Conservation (phyloP, 2,113 vertebrate genomes). For the Gallinago media region DNA sequence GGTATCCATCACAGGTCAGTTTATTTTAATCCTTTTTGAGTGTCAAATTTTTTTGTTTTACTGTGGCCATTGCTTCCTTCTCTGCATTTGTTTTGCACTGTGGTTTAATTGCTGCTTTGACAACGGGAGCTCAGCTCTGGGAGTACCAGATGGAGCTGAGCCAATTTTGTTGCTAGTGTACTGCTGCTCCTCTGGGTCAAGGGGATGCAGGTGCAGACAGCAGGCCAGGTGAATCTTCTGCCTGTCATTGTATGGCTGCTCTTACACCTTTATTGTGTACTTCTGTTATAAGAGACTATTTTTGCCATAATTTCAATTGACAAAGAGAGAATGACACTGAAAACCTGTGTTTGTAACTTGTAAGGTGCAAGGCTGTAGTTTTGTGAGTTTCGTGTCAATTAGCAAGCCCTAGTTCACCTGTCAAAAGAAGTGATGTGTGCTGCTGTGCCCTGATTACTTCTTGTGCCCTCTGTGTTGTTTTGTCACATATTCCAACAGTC, state of each 20-base stretch:
- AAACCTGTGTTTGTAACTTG: rapidly evolving
- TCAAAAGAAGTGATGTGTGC: not conserved
- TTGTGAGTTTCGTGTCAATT: rapidly evolving
- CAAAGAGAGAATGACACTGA: not conserved
- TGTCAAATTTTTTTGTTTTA: not conserved
- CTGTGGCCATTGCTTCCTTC: not conserved
- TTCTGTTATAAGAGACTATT: rapidly evolving
- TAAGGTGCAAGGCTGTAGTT: not conserved
- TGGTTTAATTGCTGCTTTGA: slow-evolving; percentile 20
- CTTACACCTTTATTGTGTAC: not conserved
- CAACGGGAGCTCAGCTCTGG: not conserved
- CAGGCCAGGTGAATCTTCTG: not conserved
- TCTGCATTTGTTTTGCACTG: not conserved
- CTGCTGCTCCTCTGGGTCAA: not conserved
- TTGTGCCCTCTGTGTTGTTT: not conserved
- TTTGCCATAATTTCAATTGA: not conserved
- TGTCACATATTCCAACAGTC: not conserved
- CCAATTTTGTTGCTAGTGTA: not conserved
- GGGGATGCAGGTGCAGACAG: not conserved
- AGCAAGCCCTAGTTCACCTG: not conserved
- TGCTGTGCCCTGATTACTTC: not conserved
- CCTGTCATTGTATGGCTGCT: rapidly evolving
- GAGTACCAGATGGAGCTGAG: not conserved
- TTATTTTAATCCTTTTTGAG: not conserved
- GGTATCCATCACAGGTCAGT: rapidly evolving